These are phyloP conservation scores for Notothenia coriiceps DNA, from an alignment of 2,113 vertebrate species.

Conservation along the genomic window DNA sequence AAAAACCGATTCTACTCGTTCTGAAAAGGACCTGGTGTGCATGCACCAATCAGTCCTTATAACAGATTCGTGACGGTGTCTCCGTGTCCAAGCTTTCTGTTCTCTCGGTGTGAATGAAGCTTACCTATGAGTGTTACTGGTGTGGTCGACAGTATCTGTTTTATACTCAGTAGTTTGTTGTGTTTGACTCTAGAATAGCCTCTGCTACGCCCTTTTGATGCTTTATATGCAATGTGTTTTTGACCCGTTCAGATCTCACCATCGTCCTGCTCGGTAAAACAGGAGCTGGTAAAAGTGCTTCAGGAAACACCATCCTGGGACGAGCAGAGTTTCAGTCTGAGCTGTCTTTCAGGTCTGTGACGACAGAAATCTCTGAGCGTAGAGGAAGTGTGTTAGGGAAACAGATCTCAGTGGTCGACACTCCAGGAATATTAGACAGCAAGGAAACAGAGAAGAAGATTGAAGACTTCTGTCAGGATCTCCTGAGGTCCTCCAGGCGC, in stretches of 20 bases:
- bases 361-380: background rate
- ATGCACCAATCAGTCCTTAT: too few species aligned
- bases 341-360: background rate
- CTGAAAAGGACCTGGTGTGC: too few species aligned
- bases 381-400: background rate
- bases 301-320: slow-evolving; percentile 21
- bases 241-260: slow-evolving; percentile 8
- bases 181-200: too few species aligned
- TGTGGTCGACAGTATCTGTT: too few species aligned
- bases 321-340: background rate
- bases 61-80: too few species aligned
- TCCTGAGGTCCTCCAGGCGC: background rate
- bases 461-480: background rate
- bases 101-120: too few species aligned
- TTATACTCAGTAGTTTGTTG: too few species aligned
- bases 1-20: too few species aligned
- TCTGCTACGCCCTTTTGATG: too few species aligned
- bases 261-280: slow-evolving; percentile 15
- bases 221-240: too few species aligned
- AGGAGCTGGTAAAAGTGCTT: slow-evolving; percentile 19
- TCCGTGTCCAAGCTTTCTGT: too few species aligned
- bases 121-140: too few species aligned
- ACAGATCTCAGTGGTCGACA: slow-evolving; percentile 16
- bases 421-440: slow-evolving; percentile 19
- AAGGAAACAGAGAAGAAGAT: fast-evolving